Conservation (phyloP, 1,140 invertebrate genomes). For the Papilio helenus region DNA sequence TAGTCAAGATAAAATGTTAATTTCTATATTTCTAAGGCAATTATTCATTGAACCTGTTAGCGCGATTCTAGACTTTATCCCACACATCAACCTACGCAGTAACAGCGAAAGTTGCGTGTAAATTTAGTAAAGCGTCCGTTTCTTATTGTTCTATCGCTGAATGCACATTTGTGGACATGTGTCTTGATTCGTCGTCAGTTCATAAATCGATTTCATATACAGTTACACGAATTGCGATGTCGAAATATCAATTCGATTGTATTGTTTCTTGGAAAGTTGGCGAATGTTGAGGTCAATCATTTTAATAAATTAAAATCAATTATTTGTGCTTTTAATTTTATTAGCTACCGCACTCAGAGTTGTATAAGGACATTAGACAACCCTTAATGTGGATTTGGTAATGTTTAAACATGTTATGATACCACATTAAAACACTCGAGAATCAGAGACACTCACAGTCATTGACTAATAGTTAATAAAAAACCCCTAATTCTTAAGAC, state of each 20-base stretch:
- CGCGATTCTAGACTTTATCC: slow-evolving; percentile 49
- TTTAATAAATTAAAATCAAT: too few relatives aligned
- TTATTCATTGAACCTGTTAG: slow-evolving; percentile 58
- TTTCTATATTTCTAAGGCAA: slow-evolving; percentile 29
- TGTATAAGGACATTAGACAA: not conserved
- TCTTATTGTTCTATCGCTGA: slow-evolving; percentile 48
- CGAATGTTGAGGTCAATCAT: slow-evolving; percentile 18
- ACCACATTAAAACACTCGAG: too few relatives aligned
- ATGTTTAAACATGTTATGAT: too few relatives aligned
- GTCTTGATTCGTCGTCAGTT: slow-evolving; percentile 42
- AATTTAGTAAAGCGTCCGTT: slow-evolving; percentile 47
- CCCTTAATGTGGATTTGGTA: too few relatives aligned
- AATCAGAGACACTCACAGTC: too few relatives aligned
- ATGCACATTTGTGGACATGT: slow-evolving; percentile 45
- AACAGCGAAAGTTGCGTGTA: slow-evolving; percentile 45
- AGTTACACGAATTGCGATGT: slow-evolving; percentile 48
- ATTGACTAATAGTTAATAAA: too few relatives aligned
- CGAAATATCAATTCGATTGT: slow-evolving; percentile 49
- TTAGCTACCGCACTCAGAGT: too few relatives aligned
- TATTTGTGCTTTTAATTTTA: too few relatives aligned
- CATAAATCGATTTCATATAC: slow-evolving; percentile 52
- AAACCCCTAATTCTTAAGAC: too few relatives aligned
- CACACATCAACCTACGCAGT: slow-evolving; percentile 54
- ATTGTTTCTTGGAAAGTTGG: slow-evolving; percentile 43
- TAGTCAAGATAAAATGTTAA: slow-evolving; percentile 5